Conservation (phyloP, 2,888 invertebrate species). For the Drosophila koepferae region DNA sequence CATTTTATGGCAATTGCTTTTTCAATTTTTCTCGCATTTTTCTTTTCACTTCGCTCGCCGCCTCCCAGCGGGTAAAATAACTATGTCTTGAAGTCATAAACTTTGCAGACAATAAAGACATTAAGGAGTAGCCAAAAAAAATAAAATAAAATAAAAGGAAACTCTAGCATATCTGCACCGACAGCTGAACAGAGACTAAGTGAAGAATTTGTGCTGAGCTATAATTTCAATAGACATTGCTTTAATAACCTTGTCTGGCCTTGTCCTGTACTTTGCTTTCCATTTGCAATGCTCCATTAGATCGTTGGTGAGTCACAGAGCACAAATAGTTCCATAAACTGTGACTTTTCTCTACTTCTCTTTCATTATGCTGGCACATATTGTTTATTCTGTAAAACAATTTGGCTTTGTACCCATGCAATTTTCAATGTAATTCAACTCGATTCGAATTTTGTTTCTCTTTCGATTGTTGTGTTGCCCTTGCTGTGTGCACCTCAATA, state of each 20-base stretch:
- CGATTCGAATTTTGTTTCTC: conserved; percentile 54
- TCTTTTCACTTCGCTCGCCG: conserved; percentile 23
- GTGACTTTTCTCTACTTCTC: background rate
- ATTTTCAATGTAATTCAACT: conserved; percentile 79
- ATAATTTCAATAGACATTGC: background rate
- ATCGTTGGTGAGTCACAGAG: background rate
- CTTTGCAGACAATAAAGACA: conserved; percentile 37
- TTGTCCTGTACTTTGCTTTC: background rate
- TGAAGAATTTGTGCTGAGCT: background rate
- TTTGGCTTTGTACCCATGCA: conserved; percentile 53
- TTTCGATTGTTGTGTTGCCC: conserved; percentile 16
- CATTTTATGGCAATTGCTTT: conserved; percentile 54
- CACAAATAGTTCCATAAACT: conserved; percentile 10
- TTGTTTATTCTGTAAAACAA: conserved; percentile 45
- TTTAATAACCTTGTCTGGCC: background rate
- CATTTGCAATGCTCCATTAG: background rate
- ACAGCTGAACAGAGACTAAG: background rate
- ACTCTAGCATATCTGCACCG: background rate
- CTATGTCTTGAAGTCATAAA: conserved; percentile 52
- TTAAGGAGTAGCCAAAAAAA: conserved; percentile 17
- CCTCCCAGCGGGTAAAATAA: conserved; percentile 35
- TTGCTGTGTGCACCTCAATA: conserved; percentile 42
- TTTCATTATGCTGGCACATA: conserved; percentile 27
- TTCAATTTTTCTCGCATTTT: conserved; percentile 51
- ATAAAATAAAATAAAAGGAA: background rate